Conservation (phyloP, 2,113 vertebrate genomes). For the Raphicerus campestris region DNA sequence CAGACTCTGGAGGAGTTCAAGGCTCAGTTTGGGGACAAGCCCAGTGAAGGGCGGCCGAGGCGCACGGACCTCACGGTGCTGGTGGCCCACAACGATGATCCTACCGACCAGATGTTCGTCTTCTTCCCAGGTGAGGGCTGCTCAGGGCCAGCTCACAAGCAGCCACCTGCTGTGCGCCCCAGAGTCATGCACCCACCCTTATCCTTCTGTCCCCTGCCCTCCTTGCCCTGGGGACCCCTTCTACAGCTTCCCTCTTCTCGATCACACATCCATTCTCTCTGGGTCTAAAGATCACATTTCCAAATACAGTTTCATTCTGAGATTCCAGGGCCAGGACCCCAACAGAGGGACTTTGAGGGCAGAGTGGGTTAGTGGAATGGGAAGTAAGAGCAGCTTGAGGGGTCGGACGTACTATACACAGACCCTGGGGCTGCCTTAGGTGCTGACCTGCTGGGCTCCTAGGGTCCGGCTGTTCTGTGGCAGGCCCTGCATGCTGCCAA, state of each 20-base stretch:
- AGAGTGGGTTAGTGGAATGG: neutral
- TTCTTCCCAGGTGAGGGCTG: constrained; percentile 92
- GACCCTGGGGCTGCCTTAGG: neutral
- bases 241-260: fast-evolving
- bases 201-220: no score
- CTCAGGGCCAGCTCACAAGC: fast-evolving
- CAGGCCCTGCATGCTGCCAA: neutral
- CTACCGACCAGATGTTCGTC: constrained; percentile 99
- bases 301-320: neutral
- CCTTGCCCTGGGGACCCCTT: neutral
- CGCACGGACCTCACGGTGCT: constrained; percentile 95
- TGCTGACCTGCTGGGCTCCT: no score
- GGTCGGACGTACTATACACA: fast-evolving
- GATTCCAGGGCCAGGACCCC: neutral
- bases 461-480: neutral
- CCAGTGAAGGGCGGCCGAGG: constrained; percentile 93
- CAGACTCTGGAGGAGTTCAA: constrained; percentile 98
- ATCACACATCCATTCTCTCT: neutral
- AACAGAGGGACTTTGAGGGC: neutral
- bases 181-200: neutral
- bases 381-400: neutral
- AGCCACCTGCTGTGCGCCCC: no score
- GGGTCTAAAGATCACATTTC: neutral
- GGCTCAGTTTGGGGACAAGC: constrained; percentile 95
- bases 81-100: constrained; percentile 97